phyloP scores from a whole-genome alignment of 1,140 invertebrate species.

The Nomia melanderi region DNA sequence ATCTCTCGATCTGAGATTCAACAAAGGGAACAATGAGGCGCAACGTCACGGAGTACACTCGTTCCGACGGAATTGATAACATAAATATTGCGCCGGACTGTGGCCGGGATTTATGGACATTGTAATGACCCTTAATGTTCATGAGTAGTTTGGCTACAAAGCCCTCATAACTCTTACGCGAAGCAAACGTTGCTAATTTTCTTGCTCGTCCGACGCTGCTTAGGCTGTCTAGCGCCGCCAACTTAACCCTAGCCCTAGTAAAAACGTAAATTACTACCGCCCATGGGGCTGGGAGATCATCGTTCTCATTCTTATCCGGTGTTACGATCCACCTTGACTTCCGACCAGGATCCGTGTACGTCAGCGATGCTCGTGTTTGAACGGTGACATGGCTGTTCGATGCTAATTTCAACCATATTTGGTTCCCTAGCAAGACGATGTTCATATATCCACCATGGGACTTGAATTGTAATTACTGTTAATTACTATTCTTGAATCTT shows the following conservation, averaged over 20 bases:
- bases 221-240: slow-evolving; percentile 49
- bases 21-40: not conserved
- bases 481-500: too few relatives aligned
- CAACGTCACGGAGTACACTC: not conserved
- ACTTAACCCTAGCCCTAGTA: slow-evolving; percentile 47
- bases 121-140: slow-evolving; percentile 78
- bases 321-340: slow-evolving; percentile 9
- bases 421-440: too few relatives aligned
- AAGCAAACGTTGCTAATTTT: slow-evolving; percentile 73
- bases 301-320: slow-evolving; percentile 58
- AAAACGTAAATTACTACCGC: slow-evolving; percentile 64
- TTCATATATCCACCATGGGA: too few relatives aligned
- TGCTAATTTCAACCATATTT: not conserved
- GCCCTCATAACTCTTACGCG: slow-evolving; percentile 71
- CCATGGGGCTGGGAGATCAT: slow-evolving; percentile 45
- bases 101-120: slow-evolving; percentile 74
- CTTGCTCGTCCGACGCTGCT: slow-evolving; percentile 50
- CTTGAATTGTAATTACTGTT: too few relatives aligned
- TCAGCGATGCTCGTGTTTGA: not conserved
- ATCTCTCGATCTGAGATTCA: not conserved
- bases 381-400: not conserved
- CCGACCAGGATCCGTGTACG: slow-evolving; percentile 38
- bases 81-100: slow-evolving; percentile 74
- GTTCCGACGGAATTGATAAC: slow-evolving; percentile 70
- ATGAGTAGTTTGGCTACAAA: slow-evolving; percentile 74